Percentiles rank a stretch among this genome's conserved stretches.
phyloP scores from a whole-genome alignment of 2,113 vertebrate species.

The Labeo catla region DNA sequence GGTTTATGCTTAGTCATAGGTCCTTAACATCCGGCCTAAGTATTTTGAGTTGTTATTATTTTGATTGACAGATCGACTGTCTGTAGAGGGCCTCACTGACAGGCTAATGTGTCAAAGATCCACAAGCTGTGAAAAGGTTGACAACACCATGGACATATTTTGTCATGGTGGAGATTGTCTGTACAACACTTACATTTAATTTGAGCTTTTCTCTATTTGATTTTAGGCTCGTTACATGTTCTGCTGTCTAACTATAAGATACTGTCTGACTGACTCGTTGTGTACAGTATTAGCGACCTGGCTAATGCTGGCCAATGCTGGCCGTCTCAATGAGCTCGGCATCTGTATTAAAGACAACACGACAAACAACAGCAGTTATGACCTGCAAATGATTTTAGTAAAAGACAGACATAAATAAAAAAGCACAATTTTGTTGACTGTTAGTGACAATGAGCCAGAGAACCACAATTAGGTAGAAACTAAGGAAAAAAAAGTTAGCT shows the following conservation, averaged over 20 bases:
- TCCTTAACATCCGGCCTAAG: neutral
- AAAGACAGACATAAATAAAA: neutral
- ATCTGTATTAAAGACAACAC: neutral
- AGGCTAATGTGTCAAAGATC: neutral
- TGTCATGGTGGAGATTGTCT: neutral
- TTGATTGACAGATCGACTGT: neutral
- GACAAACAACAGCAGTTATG: neutral
- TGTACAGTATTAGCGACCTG: conserved; percentile 12
- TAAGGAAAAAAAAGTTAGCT: neutral
- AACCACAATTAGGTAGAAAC: neutral
- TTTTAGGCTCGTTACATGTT: neutral
- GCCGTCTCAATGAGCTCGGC: neutral
- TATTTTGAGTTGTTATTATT: neutral
- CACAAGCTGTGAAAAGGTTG: neutral
- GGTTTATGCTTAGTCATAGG: neutral
- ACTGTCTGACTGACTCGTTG: neutral
- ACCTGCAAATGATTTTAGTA: neutral
- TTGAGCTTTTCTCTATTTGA: neutral
- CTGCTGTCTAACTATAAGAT: neutral
- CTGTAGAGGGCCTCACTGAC: neutral
- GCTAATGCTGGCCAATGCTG: neutral
- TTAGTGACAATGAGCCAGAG: neutral
- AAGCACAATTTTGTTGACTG: neutral
- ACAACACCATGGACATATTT: neutral
- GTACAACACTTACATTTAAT: neutral